Percentiles rank a stretch among this genome's conserved stretches.
Conservation (phyloP, 2,888 invertebrate genomes). For the Drepana falcataria region DNA sequence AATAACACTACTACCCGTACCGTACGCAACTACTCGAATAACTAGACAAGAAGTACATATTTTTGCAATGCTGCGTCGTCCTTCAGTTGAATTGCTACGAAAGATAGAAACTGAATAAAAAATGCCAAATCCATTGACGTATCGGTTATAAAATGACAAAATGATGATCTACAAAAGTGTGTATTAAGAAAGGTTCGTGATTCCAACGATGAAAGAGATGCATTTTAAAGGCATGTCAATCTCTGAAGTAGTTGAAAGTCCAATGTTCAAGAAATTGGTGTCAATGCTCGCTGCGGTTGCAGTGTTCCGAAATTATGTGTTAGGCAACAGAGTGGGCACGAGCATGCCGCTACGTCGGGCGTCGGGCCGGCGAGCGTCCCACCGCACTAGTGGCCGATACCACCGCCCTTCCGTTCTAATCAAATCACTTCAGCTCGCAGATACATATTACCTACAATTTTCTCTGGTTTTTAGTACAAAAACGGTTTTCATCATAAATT, state of each 20-base stretch:
- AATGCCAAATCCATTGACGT: too few relatives aligned
- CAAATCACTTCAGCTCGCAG: constrained; percentile 41
- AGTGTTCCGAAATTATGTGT: constrained; percentile 73
- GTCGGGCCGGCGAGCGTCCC: constrained; percentile 42
- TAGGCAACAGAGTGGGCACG: constrained; percentile 53
- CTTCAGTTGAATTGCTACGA: too few relatives aligned
- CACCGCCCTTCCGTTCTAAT: constrained; percentile 56
- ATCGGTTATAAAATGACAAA: too few relatives aligned
- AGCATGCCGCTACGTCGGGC: constrained; percentile 31
- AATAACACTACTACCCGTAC: constrained; percentile 28
- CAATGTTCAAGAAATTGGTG: constrained; percentile 68
- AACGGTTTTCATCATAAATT: too few relatives aligned
- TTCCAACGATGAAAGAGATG: too few relatives aligned
- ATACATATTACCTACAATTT: background rate
- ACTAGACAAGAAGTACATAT: too few relatives aligned
- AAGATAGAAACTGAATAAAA: too few relatives aligned
- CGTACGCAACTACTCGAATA: constrained; percentile 23
- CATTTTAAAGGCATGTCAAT: constrained; percentile 36
- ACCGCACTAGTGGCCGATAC: constrained; percentile 35
- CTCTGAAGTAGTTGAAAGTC: constrained; percentile 39
- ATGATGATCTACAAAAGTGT: too few relatives aligned
- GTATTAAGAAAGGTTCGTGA: too few relatives aligned
- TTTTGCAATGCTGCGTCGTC: too few relatives aligned
- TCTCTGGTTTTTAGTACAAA: background rate
- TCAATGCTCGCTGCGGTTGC: constrained; percentile 77